A percentile compares a stretch with the other conserved stretches of the same genome.
These are phyloP conservation scores for Callopanchax toddi DNA, from an alignment of 2,113 vertebrate species.

Conservation along the genomic window DNA sequence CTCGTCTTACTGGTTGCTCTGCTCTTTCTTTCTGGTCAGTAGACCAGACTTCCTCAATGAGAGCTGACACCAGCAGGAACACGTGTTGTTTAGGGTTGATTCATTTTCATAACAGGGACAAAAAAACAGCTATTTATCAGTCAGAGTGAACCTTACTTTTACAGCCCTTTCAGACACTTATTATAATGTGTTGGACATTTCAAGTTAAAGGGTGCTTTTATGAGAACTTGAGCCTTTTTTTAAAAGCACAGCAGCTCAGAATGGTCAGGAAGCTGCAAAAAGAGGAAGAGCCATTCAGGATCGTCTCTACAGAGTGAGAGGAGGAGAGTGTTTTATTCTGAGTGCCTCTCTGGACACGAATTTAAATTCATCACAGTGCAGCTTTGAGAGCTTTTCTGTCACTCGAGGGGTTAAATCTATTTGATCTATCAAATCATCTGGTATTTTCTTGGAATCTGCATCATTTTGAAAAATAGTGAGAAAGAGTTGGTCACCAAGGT, in stretches of 20 bases:
- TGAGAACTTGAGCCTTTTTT: no score
- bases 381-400: constrained; percentile 11
- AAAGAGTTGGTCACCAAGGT: background rate
- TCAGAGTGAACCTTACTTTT: constrained; percentile 27
- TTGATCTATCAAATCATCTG: background rate
- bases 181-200: constrained; percentile 45
- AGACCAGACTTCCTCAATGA: constrained; percentile 50
- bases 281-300: constrained; percentile 22
- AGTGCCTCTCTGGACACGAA: background rate
- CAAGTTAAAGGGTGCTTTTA: constrained; percentile 26
- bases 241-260: constrained; percentile 20
- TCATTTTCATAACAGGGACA: constrained; percentile 55
- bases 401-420: background rate
- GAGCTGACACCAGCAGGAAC: constrained; percentile 58
- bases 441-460: constrained; percentile 8
- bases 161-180: constrained; percentile 45
- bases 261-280: constrained; percentile 38
- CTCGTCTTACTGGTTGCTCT: constrained; percentile 6
- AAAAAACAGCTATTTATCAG: constrained; percentile 45
- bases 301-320: constrained; percentile 3
- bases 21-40: constrained; percentile 23
- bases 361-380: constrained; percentile 6
- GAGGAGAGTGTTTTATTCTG: background rate
- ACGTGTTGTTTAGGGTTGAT: constrained; percentile 55
- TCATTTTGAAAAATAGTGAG: background rate